Evolutionary conservation across 2,888 invertebrate genomes (phyloP).

Genomic region (Tiliacea aurago): DNA sequence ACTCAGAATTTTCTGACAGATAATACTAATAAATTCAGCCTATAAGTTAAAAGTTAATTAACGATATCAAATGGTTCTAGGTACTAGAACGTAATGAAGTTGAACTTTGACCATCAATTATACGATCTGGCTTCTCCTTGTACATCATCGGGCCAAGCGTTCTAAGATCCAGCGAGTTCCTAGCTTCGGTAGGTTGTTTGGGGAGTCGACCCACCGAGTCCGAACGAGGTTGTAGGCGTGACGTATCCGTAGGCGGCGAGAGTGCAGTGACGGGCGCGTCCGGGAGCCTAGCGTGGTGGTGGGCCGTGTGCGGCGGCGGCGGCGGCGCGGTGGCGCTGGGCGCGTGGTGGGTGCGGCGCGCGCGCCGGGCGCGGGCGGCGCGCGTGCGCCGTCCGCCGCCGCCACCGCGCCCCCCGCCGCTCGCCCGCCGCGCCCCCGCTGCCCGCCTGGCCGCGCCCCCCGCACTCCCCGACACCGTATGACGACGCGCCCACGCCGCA

Average conservation of each 20-base stretch:
- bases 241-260: conserved; percentile 77
- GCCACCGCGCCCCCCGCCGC: conserved; percentile 82
- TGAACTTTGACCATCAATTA: background rate
- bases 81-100: background rate
- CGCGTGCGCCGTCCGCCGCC: conserved; percentile 79
- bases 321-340: conserved; percentile 71
- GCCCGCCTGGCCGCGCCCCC: conserved; percentile 80
- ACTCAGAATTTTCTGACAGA: background rate
- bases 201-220: conserved; percentile 39
- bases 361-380: conserved; percentile 70
- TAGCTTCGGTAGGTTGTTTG: conserved; percentile 24
- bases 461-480: conserved; percentile 83
- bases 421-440: conserved; percentile 85
- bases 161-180: conserved; percentile 22
- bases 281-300: conserved; percentile 70
- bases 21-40: background rate
- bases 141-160: background rate
- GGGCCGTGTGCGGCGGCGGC: conserved; percentile 74
- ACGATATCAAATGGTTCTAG: background rate
- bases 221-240: conserved; percentile 65
- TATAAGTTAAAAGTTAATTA: background rate
- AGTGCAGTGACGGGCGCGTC: conserved; percentile 68
- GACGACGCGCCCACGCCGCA: conserved; percentile 76
- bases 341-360: conserved; percentile 72
- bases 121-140: conserved; percentile 44